phyloP scores from a whole-genome alignment of 2,797 vertebrate genomes.

The Basileuterus tristriatus region DNA sequence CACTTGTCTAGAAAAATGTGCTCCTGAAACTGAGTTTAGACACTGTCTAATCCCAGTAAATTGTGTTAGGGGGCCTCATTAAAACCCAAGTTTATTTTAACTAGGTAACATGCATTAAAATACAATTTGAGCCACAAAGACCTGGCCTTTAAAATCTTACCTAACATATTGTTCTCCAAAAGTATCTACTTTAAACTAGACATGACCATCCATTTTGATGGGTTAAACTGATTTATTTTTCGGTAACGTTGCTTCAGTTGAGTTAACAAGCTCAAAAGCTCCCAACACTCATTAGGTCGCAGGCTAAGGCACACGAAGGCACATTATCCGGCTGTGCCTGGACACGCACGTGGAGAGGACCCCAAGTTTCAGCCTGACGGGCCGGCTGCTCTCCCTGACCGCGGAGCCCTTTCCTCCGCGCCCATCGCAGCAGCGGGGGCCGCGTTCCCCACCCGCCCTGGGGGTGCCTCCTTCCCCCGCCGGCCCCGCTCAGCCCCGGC shows the following conservation, averaged over 20 bases:
- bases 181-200: background rate
- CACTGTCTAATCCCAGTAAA: background rate
- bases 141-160: background rate
- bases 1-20: background rate
- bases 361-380: fast-evolving
- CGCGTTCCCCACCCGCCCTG: background rate
- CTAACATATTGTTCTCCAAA: background rate
- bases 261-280: conserved; percentile 5
- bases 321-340: background rate
- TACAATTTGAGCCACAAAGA: background rate
- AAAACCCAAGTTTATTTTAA: conserved; percentile 4
- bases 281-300: background rate
- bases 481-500: background rate
- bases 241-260: background rate
- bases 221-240: conserved; percentile 7
- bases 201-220: background rate
- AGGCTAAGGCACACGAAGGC: background rate
- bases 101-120: background rate
- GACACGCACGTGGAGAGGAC: fast-evolving
- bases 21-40: background rate
- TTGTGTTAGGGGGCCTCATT: background rate
- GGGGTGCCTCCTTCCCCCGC: background rate
- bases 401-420: background rate
- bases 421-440: background rate
- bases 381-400: fast-evolving